A percentile compares a stretch with the other conserved stretches of the same genome.
Conservation (phyloP, 2,888 invertebrate species). For the Stegana nigrithorax region DNA sequence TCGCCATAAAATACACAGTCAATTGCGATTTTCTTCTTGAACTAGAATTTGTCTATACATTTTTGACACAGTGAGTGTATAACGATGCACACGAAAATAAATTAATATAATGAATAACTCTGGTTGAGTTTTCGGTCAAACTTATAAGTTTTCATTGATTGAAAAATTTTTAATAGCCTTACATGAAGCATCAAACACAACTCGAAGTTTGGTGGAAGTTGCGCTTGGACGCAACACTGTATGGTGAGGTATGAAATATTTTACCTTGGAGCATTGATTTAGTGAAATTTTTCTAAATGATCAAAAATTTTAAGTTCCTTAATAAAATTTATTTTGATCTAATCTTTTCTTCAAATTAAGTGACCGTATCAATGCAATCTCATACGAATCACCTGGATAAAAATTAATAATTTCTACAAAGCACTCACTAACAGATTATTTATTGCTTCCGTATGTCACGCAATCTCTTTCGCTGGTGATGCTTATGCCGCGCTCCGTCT, state of each 20-base stretch:
- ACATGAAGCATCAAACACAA: no score
- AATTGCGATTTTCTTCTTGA: slow-evolving; percentile 6
- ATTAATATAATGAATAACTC: slow-evolving; percentile 24
- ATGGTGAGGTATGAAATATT: slow-evolving; percentile 18
- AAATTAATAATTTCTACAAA: no score
- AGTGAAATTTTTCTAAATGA: background rate
- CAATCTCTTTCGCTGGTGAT: background rate
- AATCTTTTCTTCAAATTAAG: background rate
- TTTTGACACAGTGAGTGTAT: slow-evolving; percentile 16
- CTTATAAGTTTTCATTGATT: slow-evolving; percentile 14
- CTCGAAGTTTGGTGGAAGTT: background rate
- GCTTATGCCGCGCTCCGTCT: background rate
- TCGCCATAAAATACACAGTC: slow-evolving; percentile 20
- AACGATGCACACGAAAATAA: slow-evolving; percentile 22
- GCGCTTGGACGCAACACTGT: slow-evolving; percentile 5
- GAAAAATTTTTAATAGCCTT: slow-evolving; percentile 11
- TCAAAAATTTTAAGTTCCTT: slow-evolving; percentile 7
- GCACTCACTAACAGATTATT: no score
- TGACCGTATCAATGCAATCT: background rate
- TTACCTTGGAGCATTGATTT: background rate
- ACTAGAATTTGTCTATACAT: slow-evolving; percentile 26
- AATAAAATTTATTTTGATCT: background rate
- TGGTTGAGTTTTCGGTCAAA: slow-evolving; percentile 21
- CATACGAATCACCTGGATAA: background rate
- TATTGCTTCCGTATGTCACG: no score